Evolutionary conservation across 1,140 invertebrate species (phyloP), one percentile per base, ranked within the genome.

Genomic region (Brachionus koreanus): DNA sequence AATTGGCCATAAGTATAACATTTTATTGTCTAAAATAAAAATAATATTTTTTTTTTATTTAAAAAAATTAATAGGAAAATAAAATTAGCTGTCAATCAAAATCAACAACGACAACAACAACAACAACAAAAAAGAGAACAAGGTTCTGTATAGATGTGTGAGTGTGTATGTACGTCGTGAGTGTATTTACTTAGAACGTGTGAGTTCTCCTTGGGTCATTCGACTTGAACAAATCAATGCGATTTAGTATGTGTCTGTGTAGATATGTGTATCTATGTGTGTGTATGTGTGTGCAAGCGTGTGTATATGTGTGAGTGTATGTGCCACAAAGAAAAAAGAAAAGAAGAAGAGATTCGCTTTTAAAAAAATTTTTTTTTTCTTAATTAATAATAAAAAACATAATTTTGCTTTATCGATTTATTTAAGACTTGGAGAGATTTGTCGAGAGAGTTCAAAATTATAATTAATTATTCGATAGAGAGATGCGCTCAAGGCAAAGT

Each of bases 351-450:
- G 16, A 57, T 19, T 57, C 7, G 0, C 7, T 57, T 57, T 57
- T 16, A 3, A 5, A 67, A 10, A 7, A 10, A 12, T 3, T 13
- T 39, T 69, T 69, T 69, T 69, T 69, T 39, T 39, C 37, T 65
- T 65, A 65, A 65, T 65, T 65, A 65, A 65, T 65, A 65, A 65
- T 65, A 65, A 65, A 46, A 69, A 69, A n/a, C 65, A 69, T 69
- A 69, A 69, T 69, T 69, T 69, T 16, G 19, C 1, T 69, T 57
- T 69, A 69, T 69, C 65, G 65, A 69, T 69, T 69, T 69, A 39
- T 69, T 69, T 69, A 69, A 69, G 65, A 69, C 33, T 39, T 69
- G 65, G 35, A 69, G 35, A 39, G 65, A 69, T 69, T 69, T 69
- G 65, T 39, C 35, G 35, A 69, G 35, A 69, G 65, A 39, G 33